Evolutionary conservation across 1,140 invertebrate genomes (phyloP), one percentile per base, ranked within the genome.

Genomic region (Lucilia cuprina): DNA sequence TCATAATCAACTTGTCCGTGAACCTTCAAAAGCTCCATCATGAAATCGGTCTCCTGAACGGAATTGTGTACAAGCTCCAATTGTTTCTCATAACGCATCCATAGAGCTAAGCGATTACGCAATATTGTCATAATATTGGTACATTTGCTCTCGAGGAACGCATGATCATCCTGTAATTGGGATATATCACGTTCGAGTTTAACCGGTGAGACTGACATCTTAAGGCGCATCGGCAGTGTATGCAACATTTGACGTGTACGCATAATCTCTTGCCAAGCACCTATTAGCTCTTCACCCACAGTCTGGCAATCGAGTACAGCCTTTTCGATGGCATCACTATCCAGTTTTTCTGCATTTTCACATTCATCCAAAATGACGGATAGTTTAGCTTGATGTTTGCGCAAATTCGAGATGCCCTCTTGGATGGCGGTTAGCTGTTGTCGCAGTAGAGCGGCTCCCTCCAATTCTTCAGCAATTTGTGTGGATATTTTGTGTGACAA

Each of bases 1-100:
- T 96, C 95, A 85, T 96, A 96, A 91, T 97, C 95, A 2, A 97
- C 94, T 60, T 95, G 94, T 14, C 95, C 96, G 87, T 96, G 95
- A 0, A 96, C 94, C 1, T 95, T 95, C 4, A 96, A 92, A 14
- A 96, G 90, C 87, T 97, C 95, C 92, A 96, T 96, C 95, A 96
- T 96, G 86, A 96, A 96, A 89, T 96, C 96, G 0, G 95, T 95
- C 86, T 96, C 95, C 83, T 96, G 93, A 0, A 96, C 95, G 0
- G 95, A 96, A 49, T 95, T 94, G 82, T 96, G 95, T 1, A 97
- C 95, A 88, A 94, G 87, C 86, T 96, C 95, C 84, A 96, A 89
- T 86, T 96, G 95, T 19, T 93, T 91, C 86, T 96, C 95, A 86
- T 96, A 96, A 35, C 95, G 91, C 49, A 94, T 91, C 96, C 96